Evolutionary conservation across 2,888 invertebrate genomes (phyloP).

Genomic region (Trichopria drosophilae): DNA sequence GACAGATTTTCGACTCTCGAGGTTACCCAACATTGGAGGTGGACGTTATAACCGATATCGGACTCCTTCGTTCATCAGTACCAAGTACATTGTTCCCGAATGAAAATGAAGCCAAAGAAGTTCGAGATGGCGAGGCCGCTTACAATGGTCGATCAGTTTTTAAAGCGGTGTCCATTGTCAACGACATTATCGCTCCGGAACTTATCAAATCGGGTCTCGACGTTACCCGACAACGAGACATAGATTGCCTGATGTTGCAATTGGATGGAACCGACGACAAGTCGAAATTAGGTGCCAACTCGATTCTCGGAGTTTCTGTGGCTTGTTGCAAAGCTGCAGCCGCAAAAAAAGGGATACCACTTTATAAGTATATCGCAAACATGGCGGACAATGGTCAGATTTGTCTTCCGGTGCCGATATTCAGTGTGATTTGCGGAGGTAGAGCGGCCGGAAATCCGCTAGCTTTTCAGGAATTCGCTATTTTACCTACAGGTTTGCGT

Average conservation of each 20-base stretch:
- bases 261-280: conserved; percentile 51
- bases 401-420: conserved; percentile 49
- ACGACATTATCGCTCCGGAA: conserved; percentile 51
- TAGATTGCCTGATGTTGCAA: conserved; percentile 46
- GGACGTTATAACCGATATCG: conserved; percentile 51
- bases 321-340: conserved; percentile 54
- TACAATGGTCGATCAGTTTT: conserved; percentile 48
- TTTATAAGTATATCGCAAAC: conserved; percentile 47
- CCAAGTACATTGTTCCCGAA: conserved; percentile 40
- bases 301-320: conserved; percentile 49
- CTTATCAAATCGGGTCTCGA: conserved; percentile 48
- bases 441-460: conserved; percentile 44
- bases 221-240: conserved; percentile 49
- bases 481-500: conserved; percentile 46
- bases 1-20: conserved; percentile 70
- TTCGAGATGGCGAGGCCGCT: conserved; percentile 45
- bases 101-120: conserved; percentile 45
- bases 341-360: conserved; percentile 47
- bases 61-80: conserved; percentile 49
- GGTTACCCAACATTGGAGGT: conserved; percentile 71
- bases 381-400: conserved; percentile 44
- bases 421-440: conserved; percentile 51
- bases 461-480: conserved; percentile 48
- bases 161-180: conserved; percentile 50
- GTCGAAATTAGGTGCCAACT: conserved; percentile 50